These are phyloP conservation scores for Fragum fragum DNA, from an alignment of 2,888 invertebrate genomes.

Conservation along the genomic window DNA sequence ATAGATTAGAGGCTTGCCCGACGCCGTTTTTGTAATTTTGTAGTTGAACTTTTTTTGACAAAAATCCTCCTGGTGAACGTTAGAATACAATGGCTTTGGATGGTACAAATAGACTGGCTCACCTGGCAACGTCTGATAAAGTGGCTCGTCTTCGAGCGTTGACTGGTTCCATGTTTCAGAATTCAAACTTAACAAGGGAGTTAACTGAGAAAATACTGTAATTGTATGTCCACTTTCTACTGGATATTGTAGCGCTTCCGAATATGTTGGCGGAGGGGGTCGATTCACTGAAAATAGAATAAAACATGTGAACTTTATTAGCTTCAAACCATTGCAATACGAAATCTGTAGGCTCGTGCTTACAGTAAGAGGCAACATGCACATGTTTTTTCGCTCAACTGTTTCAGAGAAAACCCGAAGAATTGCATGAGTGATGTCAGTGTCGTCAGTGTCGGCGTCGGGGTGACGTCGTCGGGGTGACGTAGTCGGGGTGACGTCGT, in stretches of 20 bases:
- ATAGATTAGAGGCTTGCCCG: constrained; percentile 55
- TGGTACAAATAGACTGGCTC: constrained; percentile 37
- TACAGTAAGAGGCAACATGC: no score
- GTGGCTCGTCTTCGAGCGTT: constrained; percentile 16
- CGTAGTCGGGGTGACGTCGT: no score
- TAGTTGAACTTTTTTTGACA: constrained; percentile 38
- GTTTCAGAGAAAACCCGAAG: no score
- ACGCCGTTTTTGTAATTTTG: constrained; percentile 35
- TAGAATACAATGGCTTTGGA: constrained; percentile 34
- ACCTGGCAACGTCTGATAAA: constrained; percentile 49
- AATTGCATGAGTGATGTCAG: no score
- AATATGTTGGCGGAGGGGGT: constrained; percentile 59
- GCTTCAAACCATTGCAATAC: no score
- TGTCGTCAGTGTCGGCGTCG: no score
- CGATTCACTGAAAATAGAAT: constrained; percentile 54
- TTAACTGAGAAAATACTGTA: not conserved
- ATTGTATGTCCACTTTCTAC: constrained; percentile 14
- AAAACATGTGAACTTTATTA: not conserved
- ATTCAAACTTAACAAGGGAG: constrained; percentile 5
- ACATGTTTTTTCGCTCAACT: no score
- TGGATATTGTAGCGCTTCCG: constrained; percentile 54
- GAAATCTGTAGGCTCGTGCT: no score
- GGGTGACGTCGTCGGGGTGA: no score
- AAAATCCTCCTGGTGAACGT: constrained; percentile 29
- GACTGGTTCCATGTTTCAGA: not conserved